Evolutionary conservation across 2,797 vertebrate genomes (phyloP).

Genomic region (Neopelma chrysocephalum): DNA sequence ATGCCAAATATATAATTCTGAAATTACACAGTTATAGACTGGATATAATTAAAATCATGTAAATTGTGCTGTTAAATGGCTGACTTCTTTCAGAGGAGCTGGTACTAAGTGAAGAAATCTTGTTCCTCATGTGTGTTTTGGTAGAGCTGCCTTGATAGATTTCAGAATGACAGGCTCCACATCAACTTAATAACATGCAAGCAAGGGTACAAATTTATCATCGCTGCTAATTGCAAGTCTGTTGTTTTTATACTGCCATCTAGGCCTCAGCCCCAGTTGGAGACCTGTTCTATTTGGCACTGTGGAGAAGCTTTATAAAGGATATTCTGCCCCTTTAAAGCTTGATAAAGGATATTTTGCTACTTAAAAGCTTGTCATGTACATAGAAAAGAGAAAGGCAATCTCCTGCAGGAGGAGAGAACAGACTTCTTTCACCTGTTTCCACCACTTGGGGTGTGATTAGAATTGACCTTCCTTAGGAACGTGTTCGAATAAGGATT

Average conservation of each 20-base stretch:
- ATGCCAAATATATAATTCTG: neutral
- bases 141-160: neutral
- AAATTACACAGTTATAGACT: neutral
- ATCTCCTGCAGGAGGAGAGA: neutral
- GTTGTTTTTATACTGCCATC: conserved; percentile 43
- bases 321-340: neutral
- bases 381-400: neutral
- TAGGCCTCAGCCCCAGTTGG: conserved; percentile 3
- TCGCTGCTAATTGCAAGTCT: conserved; percentile 33
- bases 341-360: neutral
- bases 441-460: neutral
- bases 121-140: neutral
- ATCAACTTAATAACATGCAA: conserved; percentile 3
- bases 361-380: neutral
- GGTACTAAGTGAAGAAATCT: neutral
- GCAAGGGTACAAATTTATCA: conserved; percentile 24
- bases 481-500: neutral
- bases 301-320: neutral
- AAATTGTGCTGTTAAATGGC: neutral
- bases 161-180: conserved; percentile 35
- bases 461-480: neutral
- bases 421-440: neutral
- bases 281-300: neutral
- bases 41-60: neutral
- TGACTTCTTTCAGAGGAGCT: conserved; percentile 10